Base-by-base conservation (phyloP, 1,140 invertebrate genomes). In the Lepeophtheirus salmonis region DNA sequence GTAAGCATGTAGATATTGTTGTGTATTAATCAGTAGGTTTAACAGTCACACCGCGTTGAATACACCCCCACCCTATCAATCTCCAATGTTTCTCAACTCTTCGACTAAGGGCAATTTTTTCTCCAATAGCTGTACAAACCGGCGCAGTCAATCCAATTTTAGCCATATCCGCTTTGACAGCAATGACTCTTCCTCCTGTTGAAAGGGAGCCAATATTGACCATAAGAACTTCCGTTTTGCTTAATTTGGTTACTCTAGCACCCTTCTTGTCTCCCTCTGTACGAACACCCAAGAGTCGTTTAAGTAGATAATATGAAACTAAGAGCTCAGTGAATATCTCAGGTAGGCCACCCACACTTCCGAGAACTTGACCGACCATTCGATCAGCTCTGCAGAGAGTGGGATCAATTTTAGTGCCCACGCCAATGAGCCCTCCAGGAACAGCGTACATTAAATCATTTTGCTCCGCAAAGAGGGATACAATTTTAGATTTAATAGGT, bases 41-140 rank as follows among this genome's bases (percentile, higher is more conserved):
- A 66, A 92, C 88, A 50, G 88, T 89, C 67, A 83, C 82, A 60
- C 90, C 89, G 67, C 87, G 83, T 68, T 86, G 81, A 72, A 95
- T 95, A 70, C 92, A 86, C 63, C 90, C 90, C 91, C 91, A 97
- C 64, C 91, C 91, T 71, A 97, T 96, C 65, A 97, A 79, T 73
- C 95, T 83, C 95, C 96, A 99, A 79, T 98, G 94, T 70, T 97
- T 97, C 66, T 99, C 96, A 49, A 98, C 89, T 74, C 94, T 80
- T 69, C 96, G 79, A 71, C 90, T 96, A 2, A 99, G 77, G 10
- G 96, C 95, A 68, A 99, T 97, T 71, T 98, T 99, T 70, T 99
- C 95, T 59, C 89, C 89, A 63, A 96, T 82, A 74, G 97, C 95
- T 22, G 95, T 98, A 70, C 96, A 99, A 0, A 99, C 96, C 1